Percentiles rank a stretch among this genome's conserved stretches.
Conservation (phyloP, 1,140 invertebrate species). For the Cepaea nemoralis region DNA sequence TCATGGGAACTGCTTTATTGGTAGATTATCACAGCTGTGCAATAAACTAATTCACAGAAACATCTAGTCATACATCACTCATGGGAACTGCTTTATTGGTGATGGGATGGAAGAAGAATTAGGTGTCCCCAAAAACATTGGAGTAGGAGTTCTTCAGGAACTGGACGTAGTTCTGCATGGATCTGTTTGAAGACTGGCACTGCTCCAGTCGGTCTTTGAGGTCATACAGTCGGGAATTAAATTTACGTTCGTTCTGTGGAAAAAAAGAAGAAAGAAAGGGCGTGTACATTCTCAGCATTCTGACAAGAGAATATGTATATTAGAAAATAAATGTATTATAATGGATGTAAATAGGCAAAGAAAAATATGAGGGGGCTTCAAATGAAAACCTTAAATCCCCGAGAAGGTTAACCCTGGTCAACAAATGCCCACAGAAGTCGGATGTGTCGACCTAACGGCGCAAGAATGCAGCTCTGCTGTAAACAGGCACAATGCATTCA, state of each 20-base stretch:
- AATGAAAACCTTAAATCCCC: too few relatives aligned
- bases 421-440: too few relatives aligned
- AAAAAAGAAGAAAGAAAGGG: too few relatives aligned
- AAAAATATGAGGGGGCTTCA: too few relatives aligned
- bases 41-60: background rate
- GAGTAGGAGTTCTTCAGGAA: conserved; percentile 71
- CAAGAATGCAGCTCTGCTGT: too few relatives aligned
- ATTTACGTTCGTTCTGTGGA: conserved; percentile 68
- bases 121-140: conserved; percentile 67
- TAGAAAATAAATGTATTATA: too few relatives aligned
- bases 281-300: too few relatives aligned
- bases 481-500: too few relatives aligned
- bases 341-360: too few relatives aligned
- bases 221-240: conserved; percentile 69
- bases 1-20: conserved; percentile 2
- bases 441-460: too few relatives aligned
- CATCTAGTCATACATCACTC: background rate
- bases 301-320: too few relatives aligned
- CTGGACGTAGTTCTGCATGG: conserved; percentile 72
- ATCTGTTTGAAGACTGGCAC: conserved; percentile 69
- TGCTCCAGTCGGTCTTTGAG: conserved; percentile 71
- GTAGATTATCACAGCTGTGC: background rate
- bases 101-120: conserved; percentile 41
- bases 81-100: conserved; percentile 26
- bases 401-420: too few relatives aligned